phyloP scores from a whole-genome alignment of 2,888 invertebrate species.

The Aporophyla lueneburgensis region DNA sequence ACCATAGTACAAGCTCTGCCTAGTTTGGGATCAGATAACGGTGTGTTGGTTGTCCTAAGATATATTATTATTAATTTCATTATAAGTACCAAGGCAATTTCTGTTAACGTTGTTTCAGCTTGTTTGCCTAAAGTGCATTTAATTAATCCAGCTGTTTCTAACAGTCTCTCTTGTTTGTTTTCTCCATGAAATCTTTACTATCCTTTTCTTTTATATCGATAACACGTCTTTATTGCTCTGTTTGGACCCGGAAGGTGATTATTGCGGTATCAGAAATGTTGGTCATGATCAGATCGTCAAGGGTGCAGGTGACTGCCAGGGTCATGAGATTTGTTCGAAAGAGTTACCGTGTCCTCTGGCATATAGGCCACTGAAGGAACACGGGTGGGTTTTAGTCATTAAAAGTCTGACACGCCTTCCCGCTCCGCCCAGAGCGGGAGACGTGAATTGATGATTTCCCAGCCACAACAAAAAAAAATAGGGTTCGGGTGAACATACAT shows the following conservation, averaged over 20 bases:
- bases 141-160: background rate
- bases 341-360: too few species aligned
- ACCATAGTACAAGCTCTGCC: too few species aligned
- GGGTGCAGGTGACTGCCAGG: too few species aligned
- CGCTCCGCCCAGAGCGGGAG: too few species aligned
- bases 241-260: background rate
- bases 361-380: too few species aligned
- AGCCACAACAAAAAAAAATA: background rate
- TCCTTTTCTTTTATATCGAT: background rate
- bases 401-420: too few species aligned
- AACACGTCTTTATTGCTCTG: background rate
- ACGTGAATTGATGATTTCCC: too few species aligned
- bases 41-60: too few species aligned
- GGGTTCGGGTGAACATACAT: background rate
- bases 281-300: background rate
- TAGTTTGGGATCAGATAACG: too few species aligned
- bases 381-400: too few species aligned
- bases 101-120: constrained; percentile 9
- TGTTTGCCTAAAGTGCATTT: constrained; percentile 17
- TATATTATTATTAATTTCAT: too few species aligned
- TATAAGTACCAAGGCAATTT: constrained; percentile 5
- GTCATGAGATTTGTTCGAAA: too few species aligned
- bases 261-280: background rate
- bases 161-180: background rate
- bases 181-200: background rate